Evolutionary conservation across 2,797 vertebrate species (phyloP).

Genomic region (Anolis apletophallus): DNA sequence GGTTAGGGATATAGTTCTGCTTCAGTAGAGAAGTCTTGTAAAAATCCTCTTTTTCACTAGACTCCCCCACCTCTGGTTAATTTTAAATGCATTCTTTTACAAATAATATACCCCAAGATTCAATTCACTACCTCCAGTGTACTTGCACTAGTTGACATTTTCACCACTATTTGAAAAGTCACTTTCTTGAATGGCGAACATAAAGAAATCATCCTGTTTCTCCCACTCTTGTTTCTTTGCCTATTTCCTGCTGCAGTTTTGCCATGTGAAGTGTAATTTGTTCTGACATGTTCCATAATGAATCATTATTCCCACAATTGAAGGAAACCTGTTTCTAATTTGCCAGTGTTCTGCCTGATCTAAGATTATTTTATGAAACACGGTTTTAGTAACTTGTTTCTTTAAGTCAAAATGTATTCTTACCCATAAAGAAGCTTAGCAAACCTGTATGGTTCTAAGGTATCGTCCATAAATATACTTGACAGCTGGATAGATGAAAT

Average conservation of each 20-base stretch:
- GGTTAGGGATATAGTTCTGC: background rate
- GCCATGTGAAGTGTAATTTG: background rate
- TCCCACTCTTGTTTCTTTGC: background rate
- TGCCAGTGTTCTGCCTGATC: background rate
- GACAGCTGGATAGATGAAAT: no score
- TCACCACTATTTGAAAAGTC: background rate
- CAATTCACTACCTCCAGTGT: background rate
- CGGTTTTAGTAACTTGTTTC: background rate
- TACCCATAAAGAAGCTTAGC: background rate
- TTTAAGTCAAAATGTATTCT: background rate
- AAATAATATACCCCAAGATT: background rate
- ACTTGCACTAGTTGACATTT: background rate
- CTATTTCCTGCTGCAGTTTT: background rate
- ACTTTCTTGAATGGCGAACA: background rate
- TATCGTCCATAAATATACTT: no score
- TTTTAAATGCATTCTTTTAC: background rate
- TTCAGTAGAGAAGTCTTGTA: background rate
- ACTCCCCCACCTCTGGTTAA: background rate
- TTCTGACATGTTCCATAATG: background rate
- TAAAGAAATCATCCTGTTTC: background rate
- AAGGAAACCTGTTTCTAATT: background rate
- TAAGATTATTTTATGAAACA: background rate
- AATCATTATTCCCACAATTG: background rate
- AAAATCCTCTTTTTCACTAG: background rate
- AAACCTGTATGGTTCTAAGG: background rate